Evolutionary conservation across 2,113 vertebrate species (phyloP), one percentile per base, ranked within the genome.

Genomic region (Monopterus albus): DNA sequence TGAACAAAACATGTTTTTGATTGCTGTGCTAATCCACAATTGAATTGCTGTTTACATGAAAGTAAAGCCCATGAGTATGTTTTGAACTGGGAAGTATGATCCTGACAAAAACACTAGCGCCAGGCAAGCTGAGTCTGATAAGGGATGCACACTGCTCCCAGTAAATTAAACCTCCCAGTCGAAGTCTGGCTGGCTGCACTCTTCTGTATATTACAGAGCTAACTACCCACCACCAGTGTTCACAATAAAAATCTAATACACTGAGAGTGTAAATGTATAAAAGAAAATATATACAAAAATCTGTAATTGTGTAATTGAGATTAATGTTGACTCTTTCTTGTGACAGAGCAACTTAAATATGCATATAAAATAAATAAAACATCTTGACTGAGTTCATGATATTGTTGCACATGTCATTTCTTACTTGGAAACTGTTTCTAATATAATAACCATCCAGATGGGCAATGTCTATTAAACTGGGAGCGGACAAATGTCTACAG

Each of bases 401-500:
- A 2, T 72, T 29, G 38, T 25, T 23, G 55, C 43, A 62, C 25
- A 52, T 66, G 36, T 66, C n/a, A 42, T 13, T 46, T 70, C 15
- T 61, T 65, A 35, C 28, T 60, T 66, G 39, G 25, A 66, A 66
- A 61, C n/a, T 29, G 20, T 56, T 61, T 66, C 5, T 42, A 33
- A 66, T 40, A 21, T 33, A 31, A 51, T 23, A 50, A 65, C 8
- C 7, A 35, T 39, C 60, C 72, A 74, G 72, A 65, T 73, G 72
- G 67, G 33, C n/a, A 25, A n/a, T n/a, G n/a, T n/a, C n/a, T n/a
- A n/a, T n/a, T n/a, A n/a, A n/a, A n/a, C n/a, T n/a, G n/a, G n/a
- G n/a, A n/a, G n/a, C n/a, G 72, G 26, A 66, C 68, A 76, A 72
- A 75, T 76, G 77, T 52, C 75, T 42, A 28, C 62, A 17, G 8